Base-by-base conservation (phyloP, 2,888 invertebrate genomes). In the Conus canariensis region DNA sequence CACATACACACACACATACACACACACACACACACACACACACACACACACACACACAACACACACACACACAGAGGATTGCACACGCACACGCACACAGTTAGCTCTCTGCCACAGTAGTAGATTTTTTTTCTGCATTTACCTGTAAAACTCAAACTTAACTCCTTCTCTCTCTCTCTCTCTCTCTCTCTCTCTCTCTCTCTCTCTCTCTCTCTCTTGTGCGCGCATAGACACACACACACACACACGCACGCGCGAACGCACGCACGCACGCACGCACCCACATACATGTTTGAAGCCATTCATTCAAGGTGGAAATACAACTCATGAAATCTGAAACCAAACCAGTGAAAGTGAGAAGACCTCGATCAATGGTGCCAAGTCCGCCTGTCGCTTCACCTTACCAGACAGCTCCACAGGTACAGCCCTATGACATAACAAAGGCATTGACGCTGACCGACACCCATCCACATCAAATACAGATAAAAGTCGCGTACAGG, bases 401-500 rank as follows among this genome's bases (percentile, higher is more conserved):
- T 77, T 30, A 74, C 19, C 70, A 74, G 70, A 8, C 25, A 30
- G 30, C 58, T 7, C 22, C 14, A 83, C 82, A 83, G 58, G 22
- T 22, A 58, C 58, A 9, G 56, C 58, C 9, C 56, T 16, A 80
- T 80, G 25, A 22, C 82, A 83, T 83, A 83, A 83, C 82, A 83
- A 83, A 83, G 58, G 56, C 10, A 83, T 56, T 58, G 82, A 58
- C 14, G 22, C 82, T 56, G 56, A 7, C 58, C 82, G 58, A 83
- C 82, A 85, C 60, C 85, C 14, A 59, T 4, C 25, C 25, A 60
- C 10, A 60, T 85, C 60, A 86, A 86, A 64, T 45, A 25, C 6
- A 67, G 45, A 67, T 67, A 67, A 86, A 86, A 25, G 30, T 64
- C 30, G 60, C 45, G 64, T 7, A 67, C 25, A 77, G 88, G 88